phyloP scores from a whole-genome alignment of 1,140 invertebrate species.

The Drosophila orosa region DNA sequence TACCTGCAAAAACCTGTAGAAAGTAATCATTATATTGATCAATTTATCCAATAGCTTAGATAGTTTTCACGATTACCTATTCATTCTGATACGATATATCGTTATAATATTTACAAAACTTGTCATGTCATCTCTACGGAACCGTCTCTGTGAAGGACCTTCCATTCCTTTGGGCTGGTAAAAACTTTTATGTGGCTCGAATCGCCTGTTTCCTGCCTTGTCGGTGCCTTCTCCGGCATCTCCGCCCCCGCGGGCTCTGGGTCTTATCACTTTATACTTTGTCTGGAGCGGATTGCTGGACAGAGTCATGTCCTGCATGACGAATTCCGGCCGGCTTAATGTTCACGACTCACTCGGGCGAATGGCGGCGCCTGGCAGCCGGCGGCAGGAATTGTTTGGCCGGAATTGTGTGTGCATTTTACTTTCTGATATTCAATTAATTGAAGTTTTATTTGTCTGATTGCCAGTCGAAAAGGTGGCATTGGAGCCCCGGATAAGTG shows the following conservation, averaged over 20 bases:
- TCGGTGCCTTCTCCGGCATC: not conserved
- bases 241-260: not conserved
- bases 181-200: slow-evolving; percentile 71
- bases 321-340: slow-evolving; percentile 34
- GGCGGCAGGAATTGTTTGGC: slow-evolving; percentile 29
- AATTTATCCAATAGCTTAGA: not conserved
- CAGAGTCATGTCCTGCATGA: slow-evolving; percentile 58
- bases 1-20: too few relatives aligned
- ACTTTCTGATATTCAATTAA: slow-evolving; percentile 71
- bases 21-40: too few relatives aligned
- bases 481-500: slow-evolving; percentile 33
- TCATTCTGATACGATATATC: not conserved
- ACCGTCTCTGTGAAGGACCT: not conserved
- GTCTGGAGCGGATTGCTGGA: slow-evolving; percentile 61
- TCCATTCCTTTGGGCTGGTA: slow-evolving; percentile 22
- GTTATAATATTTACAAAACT: not conserved
- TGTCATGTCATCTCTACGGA: not conserved
- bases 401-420: slow-evolving; percentile 48
- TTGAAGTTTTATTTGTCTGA: slow-evolving; percentile 71
- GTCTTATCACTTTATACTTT: slow-evolving; percentile 73
- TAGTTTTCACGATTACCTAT: not conserved
- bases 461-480: slow-evolving; percentile 26
- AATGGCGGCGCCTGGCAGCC: not conserved
- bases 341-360: slow-evolving; percentile 34
- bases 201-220: slow-evolving; percentile 48